These are phyloP conservation scores for Zaprionus kolodkinae DNA, from an alignment of 1,140 invertebrate species.

Conservation along the genomic window DNA sequence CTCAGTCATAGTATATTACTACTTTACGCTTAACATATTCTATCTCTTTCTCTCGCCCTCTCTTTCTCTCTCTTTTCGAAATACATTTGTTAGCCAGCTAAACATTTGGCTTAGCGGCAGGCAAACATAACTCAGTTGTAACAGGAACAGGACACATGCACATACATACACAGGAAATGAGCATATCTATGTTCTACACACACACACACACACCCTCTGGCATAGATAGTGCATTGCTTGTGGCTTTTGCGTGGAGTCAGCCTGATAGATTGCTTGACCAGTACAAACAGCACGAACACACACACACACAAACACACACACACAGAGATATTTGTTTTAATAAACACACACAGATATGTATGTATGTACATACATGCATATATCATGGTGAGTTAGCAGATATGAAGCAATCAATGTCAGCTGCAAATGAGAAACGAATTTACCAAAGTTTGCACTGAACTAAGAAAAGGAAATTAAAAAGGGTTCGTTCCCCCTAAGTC, in stretches of 20 bases:
- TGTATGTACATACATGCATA: not conserved
- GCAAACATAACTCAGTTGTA: constrained; percentile 23
- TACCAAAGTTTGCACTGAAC: not conserved
- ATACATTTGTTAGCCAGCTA: not conserved
- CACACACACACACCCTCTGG: not conserved
- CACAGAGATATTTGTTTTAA: constrained; percentile 3
- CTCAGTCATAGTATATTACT: not conserved
- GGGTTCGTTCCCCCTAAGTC: no score
- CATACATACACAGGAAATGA: constrained; percentile 29
- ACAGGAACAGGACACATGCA: constrained; percentile 14
- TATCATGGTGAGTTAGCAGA: constrained; percentile 2
- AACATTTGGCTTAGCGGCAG: constrained; percentile 9
- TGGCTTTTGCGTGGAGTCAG: constrained; percentile 13
- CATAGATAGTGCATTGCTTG: constrained; percentile 16
- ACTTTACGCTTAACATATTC: not conserved
- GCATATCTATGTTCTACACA: constrained; percentile 14
- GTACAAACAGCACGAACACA: not conserved
- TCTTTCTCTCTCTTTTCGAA: not conserved
- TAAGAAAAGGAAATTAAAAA: constrained; percentile 1
- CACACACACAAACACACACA: no score
- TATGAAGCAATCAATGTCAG: constrained; percentile 11
- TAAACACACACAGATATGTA: not conserved
- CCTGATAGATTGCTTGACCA: constrained; percentile 14
- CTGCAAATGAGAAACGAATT: constrained; percentile 3
- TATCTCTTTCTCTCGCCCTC: not conserved